These are phyloP conservation scores for Tadarida brasiliensis DNA, from an alignment of 2,797 vertebrate species.

Conservation along the genomic window DNA sequence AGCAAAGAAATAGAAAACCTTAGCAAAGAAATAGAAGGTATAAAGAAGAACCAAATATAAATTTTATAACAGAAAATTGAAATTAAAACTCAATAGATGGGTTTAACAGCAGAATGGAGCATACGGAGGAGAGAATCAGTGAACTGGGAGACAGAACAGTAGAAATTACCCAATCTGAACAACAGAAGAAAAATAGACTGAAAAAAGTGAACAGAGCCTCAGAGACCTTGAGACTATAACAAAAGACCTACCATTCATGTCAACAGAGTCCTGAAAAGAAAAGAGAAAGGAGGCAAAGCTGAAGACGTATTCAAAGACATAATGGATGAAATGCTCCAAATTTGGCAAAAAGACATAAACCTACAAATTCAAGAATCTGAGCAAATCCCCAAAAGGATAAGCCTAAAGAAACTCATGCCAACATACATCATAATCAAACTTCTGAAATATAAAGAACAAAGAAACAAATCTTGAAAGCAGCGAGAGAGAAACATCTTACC, in stretches of 20 bases:
- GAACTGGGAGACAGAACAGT: not conserved
- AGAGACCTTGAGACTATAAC: not conserved
- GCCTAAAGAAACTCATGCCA: conserved; percentile 58
- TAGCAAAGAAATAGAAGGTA: conserved; percentile 21
- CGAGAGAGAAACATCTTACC: conserved; percentile 82
- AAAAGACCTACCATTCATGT: not conserved
- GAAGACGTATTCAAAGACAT: conserved; percentile 32
- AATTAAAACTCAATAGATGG: conserved; percentile 17
- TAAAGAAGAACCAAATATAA: conserved; percentile 10
- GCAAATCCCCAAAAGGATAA: conserved; percentile 56
- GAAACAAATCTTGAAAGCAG: conserved; percentile 75
- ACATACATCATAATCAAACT: conserved; percentile 65
- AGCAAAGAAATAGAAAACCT: conserved; percentile 9
- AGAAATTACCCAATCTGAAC: not conserved
- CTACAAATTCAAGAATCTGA: conserved; percentile 62
- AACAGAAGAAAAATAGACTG: conserved; percentile 31
- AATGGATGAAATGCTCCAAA: conserved; percentile 55
- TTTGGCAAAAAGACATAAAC: conserved; percentile 46
- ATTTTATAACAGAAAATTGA: conserved; percentile 11
- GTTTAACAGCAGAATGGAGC: conserved; percentile 16
- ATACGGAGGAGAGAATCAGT: not conserved
- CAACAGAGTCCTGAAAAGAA: conserved; percentile 2
- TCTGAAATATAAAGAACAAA: conserved; percentile 72
- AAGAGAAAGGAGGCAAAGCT: not conserved
- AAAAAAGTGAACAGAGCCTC: not conserved